phyloP scores from a whole-genome alignment of 1,140 invertebrate genomes.

The Cardiocondyla obscurior region DNA sequence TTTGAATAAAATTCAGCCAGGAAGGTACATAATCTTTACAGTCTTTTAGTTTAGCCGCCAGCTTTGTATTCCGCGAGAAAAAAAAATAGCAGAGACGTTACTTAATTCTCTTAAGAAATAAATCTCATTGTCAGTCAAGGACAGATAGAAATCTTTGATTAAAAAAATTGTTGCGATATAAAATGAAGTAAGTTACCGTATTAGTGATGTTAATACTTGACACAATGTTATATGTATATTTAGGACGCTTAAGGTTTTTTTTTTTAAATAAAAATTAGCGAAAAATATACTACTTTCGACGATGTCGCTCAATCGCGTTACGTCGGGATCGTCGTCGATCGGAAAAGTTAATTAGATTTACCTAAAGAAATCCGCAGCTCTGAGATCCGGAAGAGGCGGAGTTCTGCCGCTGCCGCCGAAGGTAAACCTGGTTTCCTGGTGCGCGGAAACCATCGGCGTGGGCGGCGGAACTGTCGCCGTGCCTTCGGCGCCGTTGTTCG shows the following conservation, averaged over 20 bases:
- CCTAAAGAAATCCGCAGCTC: slow-evolving; percentile 86
- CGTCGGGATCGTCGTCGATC: no score
- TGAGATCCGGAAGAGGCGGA: slow-evolving; percentile 85
- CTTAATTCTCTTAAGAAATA: slow-evolving; percentile 22
- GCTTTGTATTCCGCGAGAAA: slow-evolving; percentile 1
- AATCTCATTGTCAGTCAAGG: not conserved
- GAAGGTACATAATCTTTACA: not conserved
- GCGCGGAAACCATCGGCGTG: slow-evolving; percentile 74
- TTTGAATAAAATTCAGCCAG: not conserved
- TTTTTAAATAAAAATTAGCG: no score
- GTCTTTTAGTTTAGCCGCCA: not conserved
- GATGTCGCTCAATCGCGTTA: not conserved
- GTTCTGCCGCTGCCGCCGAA: slow-evolving; percentile 82
- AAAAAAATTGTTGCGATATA: not conserved
- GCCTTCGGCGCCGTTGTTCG: slow-evolving; percentile 19
- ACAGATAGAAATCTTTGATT: not conserved
- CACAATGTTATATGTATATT: no score
- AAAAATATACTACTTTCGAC: not conserved
- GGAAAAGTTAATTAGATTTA: slow-evolving; percentile 69
- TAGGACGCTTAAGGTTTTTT: no score
- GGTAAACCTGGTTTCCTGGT: slow-evolving; percentile 81
- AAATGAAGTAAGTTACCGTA: no score
- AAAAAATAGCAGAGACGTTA: not conserved
- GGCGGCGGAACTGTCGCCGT: slow-evolving; percentile 63
- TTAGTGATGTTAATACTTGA: no score